phyloP scores from a whole-genome alignment of 2,113 vertebrate genomes.

The Seriola rivoliana region DNA sequence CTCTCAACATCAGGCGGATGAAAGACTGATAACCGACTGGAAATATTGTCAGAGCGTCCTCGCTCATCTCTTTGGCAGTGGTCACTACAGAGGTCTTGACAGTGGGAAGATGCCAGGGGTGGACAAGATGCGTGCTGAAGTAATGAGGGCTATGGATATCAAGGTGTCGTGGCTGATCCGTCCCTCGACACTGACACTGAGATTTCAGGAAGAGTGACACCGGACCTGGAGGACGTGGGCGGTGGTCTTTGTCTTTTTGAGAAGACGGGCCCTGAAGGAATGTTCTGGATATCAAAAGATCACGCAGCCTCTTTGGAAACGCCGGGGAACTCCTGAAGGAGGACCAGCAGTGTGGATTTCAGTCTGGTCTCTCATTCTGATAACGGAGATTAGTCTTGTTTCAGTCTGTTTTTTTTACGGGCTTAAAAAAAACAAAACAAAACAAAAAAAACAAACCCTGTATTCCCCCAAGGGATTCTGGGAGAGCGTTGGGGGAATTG shows the following conservation, averaged over 20 bases:
- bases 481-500: background rate
- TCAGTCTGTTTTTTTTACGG: too few relatives aligned
- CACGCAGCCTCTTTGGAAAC: constrained; percentile 20
- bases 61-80: constrained; percentile 42
- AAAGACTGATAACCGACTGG: background rate
- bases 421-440: background rate
- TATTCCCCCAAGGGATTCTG: background rate
- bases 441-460: too few relatives aligned
- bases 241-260: constrained; percentile 16
- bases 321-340: background rate
- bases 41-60: background rate
- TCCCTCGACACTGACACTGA: constrained; percentile 44
- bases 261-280: constrained; percentile 21
- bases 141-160: constrained; percentile 68
- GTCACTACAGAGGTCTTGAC: constrained; percentile 27
- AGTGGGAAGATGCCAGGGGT: constrained; percentile 55
- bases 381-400: background rate
- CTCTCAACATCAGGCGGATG: background rate
- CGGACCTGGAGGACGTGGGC: constrained; percentile 18
- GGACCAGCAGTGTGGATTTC: background rate
- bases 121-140: constrained; percentile 70
- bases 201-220: constrained; percentile 37
- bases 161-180: constrained; percentile 53
- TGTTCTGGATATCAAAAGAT: constrained; percentile 7
- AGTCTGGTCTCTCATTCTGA: background rate